phyloP scores from a whole-genome alignment of 2,797 vertebrate species.

The Spheniscus humboldti region DNA sequence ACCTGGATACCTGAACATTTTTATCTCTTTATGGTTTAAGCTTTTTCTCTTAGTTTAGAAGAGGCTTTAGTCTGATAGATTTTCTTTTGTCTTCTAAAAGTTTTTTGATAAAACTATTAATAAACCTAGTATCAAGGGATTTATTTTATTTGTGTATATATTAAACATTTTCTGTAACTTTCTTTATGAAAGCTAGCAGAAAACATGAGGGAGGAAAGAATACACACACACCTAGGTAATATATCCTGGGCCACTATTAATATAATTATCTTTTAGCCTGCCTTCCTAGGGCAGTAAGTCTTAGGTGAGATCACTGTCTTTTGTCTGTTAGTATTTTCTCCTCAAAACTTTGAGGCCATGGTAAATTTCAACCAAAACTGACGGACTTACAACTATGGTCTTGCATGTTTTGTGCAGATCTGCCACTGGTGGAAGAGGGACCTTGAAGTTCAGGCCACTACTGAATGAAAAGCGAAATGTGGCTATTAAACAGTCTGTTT shows the following conservation, averaged over 20 bases:
- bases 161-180: background rate
- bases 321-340: background rate
- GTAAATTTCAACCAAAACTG: background rate
- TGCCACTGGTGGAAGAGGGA: background rate
- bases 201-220: background rate
- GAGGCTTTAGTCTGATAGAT: background rate
- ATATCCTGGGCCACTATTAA: background rate
- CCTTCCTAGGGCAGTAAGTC: background rate
- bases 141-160: background rate
- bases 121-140: background rate
- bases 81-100: background rate
- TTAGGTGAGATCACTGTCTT: background rate
- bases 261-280: background rate
- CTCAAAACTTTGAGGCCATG: background rate
- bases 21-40: background rate
- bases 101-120: background rate
- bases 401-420: background rate
- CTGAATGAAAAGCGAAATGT: background rate
- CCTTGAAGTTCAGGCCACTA: background rate
- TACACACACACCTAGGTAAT: background rate
- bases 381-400: background rate
- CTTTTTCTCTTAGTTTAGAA: background rate
- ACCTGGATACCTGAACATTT: background rate
- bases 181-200: background rate
- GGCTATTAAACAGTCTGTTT: background rate